Percentiles rank a stretch among this genome's conserved stretches.
phyloP scores from a whole-genome alignment of 2,797 vertebrate species.

The Cheirogaleus major region DNA sequence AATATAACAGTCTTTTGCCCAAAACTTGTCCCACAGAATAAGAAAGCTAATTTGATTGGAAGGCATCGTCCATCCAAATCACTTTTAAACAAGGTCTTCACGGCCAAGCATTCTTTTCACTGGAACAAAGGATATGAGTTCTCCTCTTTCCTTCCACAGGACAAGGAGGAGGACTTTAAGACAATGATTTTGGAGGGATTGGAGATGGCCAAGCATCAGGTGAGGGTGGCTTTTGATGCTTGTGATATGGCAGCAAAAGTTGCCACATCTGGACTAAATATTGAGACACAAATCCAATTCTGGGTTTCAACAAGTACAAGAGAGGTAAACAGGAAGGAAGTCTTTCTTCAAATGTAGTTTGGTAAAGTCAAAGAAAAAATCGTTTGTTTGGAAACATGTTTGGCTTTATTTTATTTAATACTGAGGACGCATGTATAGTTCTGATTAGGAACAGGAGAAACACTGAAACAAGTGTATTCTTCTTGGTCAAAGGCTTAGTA shows the following conservation, averaged over 20 bases:
- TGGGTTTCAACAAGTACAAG: slow-evolving; percentile 59
- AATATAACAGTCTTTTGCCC: neutral
- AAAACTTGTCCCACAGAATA: neutral
- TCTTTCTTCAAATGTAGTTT: slow-evolving; percentile 16
- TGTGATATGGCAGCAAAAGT: slow-evolving; percentile 78
- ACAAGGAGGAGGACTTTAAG: slow-evolving; percentile 87
- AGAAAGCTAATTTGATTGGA: neutral
- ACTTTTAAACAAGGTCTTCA: slow-evolving; percentile 81
- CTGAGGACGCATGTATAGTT: neutral
- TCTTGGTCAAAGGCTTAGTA: neutral
- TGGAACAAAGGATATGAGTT: slow-evolving; percentile 86
- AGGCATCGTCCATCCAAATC: slow-evolving; percentile 59
- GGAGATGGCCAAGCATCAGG: slow-evolving; percentile 88
- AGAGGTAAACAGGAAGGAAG: slow-evolving; percentile 60
- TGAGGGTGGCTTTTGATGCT: slow-evolving; percentile 87
- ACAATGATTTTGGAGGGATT: slow-evolving; percentile 87
- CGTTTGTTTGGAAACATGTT: neutral
- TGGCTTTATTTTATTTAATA: slow-evolving; percentile 6
- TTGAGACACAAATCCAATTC: slow-evolving; percentile 65
- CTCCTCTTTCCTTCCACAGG: slow-evolving; percentile 88
- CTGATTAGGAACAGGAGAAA: neutral
- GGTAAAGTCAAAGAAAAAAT: slow-evolving; percentile 28
- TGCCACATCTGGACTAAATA: slow-evolving; percentile 68
- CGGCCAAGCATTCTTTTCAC: slow-evolving; percentile 66
- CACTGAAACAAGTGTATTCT: neutral